Conservation (phyloP, 2,113 vertebrate species). For the Pampusana beccarii region DNA sequence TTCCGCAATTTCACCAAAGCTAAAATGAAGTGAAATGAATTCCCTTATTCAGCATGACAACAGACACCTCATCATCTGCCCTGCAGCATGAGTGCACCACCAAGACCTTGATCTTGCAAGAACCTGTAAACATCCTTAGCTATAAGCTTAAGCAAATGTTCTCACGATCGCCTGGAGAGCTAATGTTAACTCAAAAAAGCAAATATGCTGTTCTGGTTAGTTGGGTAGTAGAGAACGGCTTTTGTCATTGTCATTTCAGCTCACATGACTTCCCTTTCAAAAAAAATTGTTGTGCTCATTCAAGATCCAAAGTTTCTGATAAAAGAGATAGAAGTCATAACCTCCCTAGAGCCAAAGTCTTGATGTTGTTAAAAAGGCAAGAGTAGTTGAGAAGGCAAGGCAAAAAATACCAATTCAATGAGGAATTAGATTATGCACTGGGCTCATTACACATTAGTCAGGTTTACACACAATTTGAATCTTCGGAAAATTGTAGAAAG, state of each 20-base stretch:
- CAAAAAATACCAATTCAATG: background rate
- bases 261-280: rapidly evolving
- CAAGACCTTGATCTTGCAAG: background rate
- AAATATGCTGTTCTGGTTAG: background rate
- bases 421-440: background rate
- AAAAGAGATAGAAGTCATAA: background rate
- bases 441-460: background rate
- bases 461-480: background rate
- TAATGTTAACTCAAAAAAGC: background rate
- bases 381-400: background rate
- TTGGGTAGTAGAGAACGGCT: background rate
- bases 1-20: background rate
- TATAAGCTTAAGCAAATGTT: background rate
- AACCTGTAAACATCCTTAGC: background rate
- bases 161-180: background rate
- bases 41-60: background rate
- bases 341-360: background rate
- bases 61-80: background rate
- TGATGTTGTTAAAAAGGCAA: background rate
- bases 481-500: background rate
- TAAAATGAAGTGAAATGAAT: background rate
- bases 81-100: rapidly evolving
- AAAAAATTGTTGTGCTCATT: rapidly evolving
- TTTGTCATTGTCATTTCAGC: background rate
- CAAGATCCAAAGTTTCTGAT: background rate